Base-by-base conservation (phyloP, 92 coral and sea anemone genomes). In the Isaurus tuberculatus region DNA sequence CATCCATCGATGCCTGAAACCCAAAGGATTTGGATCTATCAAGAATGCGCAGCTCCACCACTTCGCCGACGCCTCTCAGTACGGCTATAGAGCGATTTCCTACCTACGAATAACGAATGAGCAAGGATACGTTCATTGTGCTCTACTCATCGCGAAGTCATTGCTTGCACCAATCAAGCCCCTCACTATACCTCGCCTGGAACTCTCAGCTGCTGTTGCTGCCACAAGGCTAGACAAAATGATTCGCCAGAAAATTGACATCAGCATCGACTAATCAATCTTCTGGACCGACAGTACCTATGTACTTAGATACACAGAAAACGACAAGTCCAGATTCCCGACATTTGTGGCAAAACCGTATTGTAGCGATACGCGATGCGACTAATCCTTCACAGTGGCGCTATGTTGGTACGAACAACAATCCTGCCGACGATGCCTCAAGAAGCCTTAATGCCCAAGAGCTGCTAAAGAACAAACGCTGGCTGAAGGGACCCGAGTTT, bases 341-440 rank as follows among this genome's bases (percentile, higher is more conserved):
- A 32, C 44, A 19, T 66, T 66, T 32, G 72, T 66, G 72, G 43
- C 72, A 10, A 66, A n/a, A 66, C 23, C 72, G 72, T 15, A 1
- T 66, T 30, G 43, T 44, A 13, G n/a, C 23, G 1, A 82, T 82
- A 44, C 75, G 57, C 33, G 65, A 55, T 10, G 66, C 26, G 2
- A 44, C 86, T 5, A 36, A 42, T 40, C 79, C 79, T 11, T 25
- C 17, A 8, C 86, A 82, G 73, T 82, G 86, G 86, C 57, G 72
- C n/a, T 67, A 82, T 11, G 68, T 82, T 16, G 78, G 46, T 51
- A 67, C 64, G 7, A 66, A 27, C 49, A 44, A 40, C 40, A 82
- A 82, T 57, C 86, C 86, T 8, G 86, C 79, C 3, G 86, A 82
- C 44, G 86, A 82, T 27, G 79, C 86, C 0, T 68, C 79, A 37